phyloP scores from a whole-genome alignment of 2,797 vertebrate species.

The Ceryle rudis region DNA sequence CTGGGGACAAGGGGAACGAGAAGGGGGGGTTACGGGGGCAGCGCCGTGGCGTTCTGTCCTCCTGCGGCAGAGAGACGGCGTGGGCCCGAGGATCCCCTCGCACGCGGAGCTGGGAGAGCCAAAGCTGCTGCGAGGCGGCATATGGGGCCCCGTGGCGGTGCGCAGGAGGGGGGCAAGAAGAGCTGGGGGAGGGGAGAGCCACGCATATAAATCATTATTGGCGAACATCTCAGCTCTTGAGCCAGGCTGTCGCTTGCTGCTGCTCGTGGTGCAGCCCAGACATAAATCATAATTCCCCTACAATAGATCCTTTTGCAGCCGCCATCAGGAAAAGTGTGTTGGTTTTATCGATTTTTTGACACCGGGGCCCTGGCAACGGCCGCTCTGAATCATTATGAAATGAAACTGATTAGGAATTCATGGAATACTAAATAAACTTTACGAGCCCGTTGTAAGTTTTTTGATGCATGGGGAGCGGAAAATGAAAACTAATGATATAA shows the following conservation, averaged over 20 bases:
- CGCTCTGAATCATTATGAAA: conserved; percentile 96
- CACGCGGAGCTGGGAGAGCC: fast-evolving
- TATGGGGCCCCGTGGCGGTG: neutral
- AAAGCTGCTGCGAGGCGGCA: neutral
- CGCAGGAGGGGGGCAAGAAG: neutral
- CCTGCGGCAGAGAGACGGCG: neutral
- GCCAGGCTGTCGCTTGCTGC: conserved; percentile 87
- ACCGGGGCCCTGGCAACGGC: conserved; percentile 83
- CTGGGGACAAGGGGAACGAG: neutral
- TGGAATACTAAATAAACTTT: conserved; percentile 99
- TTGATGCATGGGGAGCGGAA: conserved; percentile 90
- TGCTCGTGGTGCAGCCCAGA: conserved; percentile 89
- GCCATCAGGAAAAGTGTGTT: conserved; percentile 94
- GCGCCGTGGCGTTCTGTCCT: fast-evolving
- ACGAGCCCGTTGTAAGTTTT: conserved; percentile 87
- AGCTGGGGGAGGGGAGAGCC: conserved; percentile 38
- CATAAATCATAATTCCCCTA: conserved; percentile 99
- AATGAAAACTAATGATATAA: conserved; percentile 96
- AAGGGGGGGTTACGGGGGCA: neutral
- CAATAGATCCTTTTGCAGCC: conserved; percentile 90
- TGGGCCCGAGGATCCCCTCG: fast-evolving
- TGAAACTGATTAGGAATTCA: conserved; percentile 99
- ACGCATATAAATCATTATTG: conserved; percentile 99
- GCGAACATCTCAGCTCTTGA: conserved; percentile 94
- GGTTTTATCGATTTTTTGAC: conserved; percentile 98